Conservation (phyloP, 2,797 vertebrate species). For the Toxotes lorentzi region DNA sequence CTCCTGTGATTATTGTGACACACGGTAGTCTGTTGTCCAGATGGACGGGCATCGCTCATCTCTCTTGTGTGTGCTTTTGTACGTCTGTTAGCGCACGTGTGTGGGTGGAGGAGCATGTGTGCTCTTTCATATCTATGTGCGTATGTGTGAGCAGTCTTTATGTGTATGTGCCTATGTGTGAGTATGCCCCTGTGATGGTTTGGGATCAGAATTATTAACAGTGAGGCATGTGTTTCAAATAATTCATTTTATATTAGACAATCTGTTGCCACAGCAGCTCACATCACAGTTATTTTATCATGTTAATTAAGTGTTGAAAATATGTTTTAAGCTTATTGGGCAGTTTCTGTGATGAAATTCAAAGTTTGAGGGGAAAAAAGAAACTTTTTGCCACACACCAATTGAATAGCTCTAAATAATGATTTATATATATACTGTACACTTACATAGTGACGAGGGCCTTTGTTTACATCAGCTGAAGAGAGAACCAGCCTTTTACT, state of each 20-base stretch:
- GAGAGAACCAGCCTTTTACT: background rate
- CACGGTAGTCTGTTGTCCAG: slow-evolving; percentile 58
- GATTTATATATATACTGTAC: background rate
- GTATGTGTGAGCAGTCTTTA: slow-evolving; percentile 16
- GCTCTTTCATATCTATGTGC: slow-evolving; percentile 16
- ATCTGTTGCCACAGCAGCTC: background rate
- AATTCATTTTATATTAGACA: background rate
- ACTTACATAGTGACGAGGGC: too few relatives aligned
- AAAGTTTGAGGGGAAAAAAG: background rate
- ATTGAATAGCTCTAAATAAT: background rate
- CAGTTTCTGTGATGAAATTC: background rate
- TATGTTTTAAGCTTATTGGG: background rate
- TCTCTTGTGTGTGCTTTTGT: slow-evolving; percentile 34
- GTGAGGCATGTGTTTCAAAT: background rate
- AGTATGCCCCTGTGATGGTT: background rate
- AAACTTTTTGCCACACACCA: background rate
- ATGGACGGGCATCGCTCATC: slow-evolving; percentile 64
- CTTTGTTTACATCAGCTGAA: background rate
- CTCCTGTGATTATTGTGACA: slow-evolving; percentile 45
- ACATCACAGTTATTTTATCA: background rate
- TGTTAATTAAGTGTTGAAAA: background rate
- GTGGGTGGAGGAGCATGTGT: slow-evolving; percentile 54
- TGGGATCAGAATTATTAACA: slow-evolving; percentile 12
- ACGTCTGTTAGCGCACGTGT: slow-evolving; percentile 33
- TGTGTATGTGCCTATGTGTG: slow-evolving; percentile 9